Evolutionary conservation across 2,113 vertebrate genomes (phyloP).

Genomic region (Amphiprion percula): DNA sequence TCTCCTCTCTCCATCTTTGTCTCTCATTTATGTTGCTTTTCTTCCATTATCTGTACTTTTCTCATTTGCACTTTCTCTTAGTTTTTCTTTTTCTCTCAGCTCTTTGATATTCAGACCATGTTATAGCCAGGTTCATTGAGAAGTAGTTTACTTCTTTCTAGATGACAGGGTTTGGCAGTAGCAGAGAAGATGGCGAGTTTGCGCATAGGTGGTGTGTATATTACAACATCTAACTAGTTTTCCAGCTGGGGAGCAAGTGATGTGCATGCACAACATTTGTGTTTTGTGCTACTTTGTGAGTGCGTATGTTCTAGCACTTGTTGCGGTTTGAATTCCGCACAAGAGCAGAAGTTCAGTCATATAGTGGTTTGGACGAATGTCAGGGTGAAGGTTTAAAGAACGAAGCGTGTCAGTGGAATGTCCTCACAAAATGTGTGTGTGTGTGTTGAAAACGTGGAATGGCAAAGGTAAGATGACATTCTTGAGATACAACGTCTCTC

Average conservation of each 20-base stretch:
- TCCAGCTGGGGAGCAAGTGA: conserved; percentile 30
- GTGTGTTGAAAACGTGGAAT: conserved; percentile 53
- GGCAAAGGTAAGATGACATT: conserved; percentile 63
- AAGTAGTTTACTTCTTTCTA: conserved; percentile 1
- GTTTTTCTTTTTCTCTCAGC: neutral
- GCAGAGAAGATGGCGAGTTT: conserved; percentile 16
- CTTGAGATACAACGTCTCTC: conserved; percentile 68
- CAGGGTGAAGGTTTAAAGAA: conserved; percentile 38
- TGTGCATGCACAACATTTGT: conserved; percentile 11
- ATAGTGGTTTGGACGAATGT: conserved; percentile 48
- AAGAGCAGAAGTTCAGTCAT: conserved; percentile 47
- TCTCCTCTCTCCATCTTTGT: neutral
- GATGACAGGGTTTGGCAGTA: conserved; percentile 24
- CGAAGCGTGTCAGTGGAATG: conserved; percentile 20
- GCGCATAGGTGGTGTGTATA: conserved; percentile 24
- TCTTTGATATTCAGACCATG: conserved; percentile 1
- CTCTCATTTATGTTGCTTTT: neutral
- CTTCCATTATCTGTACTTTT: neutral
- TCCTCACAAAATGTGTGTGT: conserved; percentile 15
- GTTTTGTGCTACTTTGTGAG: conserved; percentile 35
- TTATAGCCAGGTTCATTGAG: conserved; percentile 11
- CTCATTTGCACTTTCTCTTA: neutral
- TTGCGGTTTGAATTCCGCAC: conserved; percentile 50
- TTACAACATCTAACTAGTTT: conserved; percentile 41
- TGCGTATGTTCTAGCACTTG: conserved; percentile 37